Evolutionary conservation across 2,888 invertebrate species (phyloP), one percentile per base, ranked within the genome.

Genomic region (Caenorhabditis wallacei): DNA sequence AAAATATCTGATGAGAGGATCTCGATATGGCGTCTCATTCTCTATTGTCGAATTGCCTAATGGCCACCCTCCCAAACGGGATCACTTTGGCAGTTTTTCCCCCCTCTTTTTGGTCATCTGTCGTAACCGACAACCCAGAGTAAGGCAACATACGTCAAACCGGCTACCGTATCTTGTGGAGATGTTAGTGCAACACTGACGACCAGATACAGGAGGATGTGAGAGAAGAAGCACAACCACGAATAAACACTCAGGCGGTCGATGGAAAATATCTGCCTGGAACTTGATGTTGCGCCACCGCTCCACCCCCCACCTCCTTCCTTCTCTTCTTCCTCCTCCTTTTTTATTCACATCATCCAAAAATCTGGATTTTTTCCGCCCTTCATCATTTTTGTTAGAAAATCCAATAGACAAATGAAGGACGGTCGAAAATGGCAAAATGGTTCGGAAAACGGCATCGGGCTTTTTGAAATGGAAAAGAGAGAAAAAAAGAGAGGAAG

Each of bases 231-330:
- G 71, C 66, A 75, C 76, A 35, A 66, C 53, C 66, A 76, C 76
- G 59, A 71, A 75, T 75, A 80, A 74, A 80, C 66, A 76, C 75
- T 66, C 66, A 75, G 75, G 66, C 76, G 68, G 68, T 26, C 68
- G 22, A 66, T 57, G 56, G 75, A 76, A 70, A 68, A 40, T 56
- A 76, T 69, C 72, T 70, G 75, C 63, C 75, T 66, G 70, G 61
- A 82, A 82, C 82, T 82, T 82, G 82, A 76, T 82, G 76, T 82
- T 82, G 82, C 82, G 82, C 82, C 82, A 82, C 82, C 69, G 70
- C 57, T 69, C 63, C 69, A 30, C 43, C 30, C 20, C 40, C 37
- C 43, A 35, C 53, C n/a, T n/a, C n/a, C n/a, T n/a, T n/a, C n/a
- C n/a, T n/a, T n/a, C n/a, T n/a, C n/a, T n/a, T 46, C 51, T 40